Evolutionary conservation across 2,888 invertebrate species (phyloP).

Genomic region (Doris montereyensis): DNA sequence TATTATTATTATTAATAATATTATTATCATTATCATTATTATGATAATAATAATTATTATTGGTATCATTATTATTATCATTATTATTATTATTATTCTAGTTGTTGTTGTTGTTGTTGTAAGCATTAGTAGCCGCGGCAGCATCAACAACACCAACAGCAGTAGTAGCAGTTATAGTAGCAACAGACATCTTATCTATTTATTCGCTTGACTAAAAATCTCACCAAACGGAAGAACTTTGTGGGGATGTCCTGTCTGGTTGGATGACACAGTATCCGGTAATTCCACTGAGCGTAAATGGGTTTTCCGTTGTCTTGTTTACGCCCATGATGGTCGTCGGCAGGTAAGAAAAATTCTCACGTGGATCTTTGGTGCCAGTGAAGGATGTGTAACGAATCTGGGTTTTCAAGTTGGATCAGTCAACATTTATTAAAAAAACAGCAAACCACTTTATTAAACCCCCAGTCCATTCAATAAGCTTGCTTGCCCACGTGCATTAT

Average conservation of each 20-base stretch:
- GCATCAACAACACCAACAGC: too few relatives aligned
- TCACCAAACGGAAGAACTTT: neutral
- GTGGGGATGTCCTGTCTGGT: neutral
- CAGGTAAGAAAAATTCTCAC: constrained; percentile 44
- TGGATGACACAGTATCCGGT: constrained; percentile 54
- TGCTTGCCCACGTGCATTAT: too few relatives aligned
- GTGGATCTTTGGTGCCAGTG: constrained; percentile 53
- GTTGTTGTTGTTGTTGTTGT: too few relatives aligned
- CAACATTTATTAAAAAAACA: too few relatives aligned
- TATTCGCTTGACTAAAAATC: too few relatives aligned
- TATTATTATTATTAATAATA: neutral
- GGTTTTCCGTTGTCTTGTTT: constrained; percentile 21
- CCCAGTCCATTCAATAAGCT: too few relatives aligned
- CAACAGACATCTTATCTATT: too few relatives aligned
- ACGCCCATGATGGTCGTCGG: constrained; percentile 56
- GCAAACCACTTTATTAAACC: too few relatives aligned
- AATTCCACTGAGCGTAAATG: constrained; percentile 52
- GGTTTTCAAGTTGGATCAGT: too few relatives aligned
- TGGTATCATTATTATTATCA: neutral
- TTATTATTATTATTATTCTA: neutral
- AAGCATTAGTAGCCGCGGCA: too few relatives aligned
- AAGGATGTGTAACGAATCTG: constrained; percentile 50
- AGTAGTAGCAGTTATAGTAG: too few relatives aligned
- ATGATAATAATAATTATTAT: neutral
- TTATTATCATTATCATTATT: neutral